These are phyloP conservation scores for Patagioenas fasciata DNA, from an alignment of 2,113 vertebrate genomes.

Conservation along the genomic window DNA sequence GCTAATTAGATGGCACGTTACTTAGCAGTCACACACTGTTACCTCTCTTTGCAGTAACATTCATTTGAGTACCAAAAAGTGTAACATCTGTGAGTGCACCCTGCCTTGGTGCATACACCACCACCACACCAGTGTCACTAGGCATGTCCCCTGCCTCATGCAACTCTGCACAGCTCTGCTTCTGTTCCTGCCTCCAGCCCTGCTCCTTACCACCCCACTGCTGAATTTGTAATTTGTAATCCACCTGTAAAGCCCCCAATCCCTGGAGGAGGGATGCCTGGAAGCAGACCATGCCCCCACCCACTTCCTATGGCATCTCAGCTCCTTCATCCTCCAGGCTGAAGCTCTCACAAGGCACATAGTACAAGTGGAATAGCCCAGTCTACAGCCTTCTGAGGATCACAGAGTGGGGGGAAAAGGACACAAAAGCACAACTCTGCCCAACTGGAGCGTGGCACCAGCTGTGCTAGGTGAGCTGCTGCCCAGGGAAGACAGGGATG, in stretches of 20 bases:
- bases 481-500: background rate
- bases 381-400: background rate
- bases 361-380: background rate
- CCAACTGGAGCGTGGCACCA: background rate
- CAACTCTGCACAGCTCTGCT: accelerated
- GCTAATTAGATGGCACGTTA: background rate
- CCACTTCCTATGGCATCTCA: background rate
- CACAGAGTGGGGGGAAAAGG: background rate
- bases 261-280: background rate
- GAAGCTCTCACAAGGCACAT: accelerated
- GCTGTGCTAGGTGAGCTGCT: accelerated
- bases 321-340: background rate
- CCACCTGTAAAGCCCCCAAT: background rate
- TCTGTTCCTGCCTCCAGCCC: background rate
- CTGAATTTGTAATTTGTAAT: too few relatives aligned
- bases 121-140: background rate
- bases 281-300: background rate
- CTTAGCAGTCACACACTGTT: background rate
- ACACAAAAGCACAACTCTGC: background rate
- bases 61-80: background rate
- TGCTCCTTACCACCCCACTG: background rate
- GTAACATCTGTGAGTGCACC: accelerated
- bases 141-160: accelerated
- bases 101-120: accelerated
- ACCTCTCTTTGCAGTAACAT: background rate